A percentile compares a stretch with the other conserved stretches of the same genome.
Evolutionary conservation across 2,113 vertebrate species (phyloP).

Genomic region (Sphaerodactylus townsendi): DNA sequence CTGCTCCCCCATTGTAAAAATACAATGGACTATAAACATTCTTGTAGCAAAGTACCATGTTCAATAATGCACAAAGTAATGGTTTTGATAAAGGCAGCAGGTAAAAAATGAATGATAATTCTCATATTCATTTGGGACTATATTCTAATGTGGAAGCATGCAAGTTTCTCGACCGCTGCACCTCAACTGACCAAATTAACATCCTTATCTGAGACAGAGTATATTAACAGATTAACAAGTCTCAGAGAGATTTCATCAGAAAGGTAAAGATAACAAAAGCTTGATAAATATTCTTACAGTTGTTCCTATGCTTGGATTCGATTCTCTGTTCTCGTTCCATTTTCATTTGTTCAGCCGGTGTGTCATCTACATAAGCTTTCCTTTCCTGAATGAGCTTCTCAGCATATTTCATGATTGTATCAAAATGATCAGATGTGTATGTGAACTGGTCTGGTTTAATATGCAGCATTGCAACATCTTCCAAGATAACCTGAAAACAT

Average conservation of each 20-base stretch:
- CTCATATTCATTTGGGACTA: too few relatives aligned
- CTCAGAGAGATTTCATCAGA: not conserved
- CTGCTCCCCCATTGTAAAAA: too few relatives aligned
- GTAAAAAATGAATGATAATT: too few relatives aligned
- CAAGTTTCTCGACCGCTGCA: too few relatives aligned
- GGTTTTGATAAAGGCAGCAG: too few relatives aligned
- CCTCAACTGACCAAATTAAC: too few relatives aligned
- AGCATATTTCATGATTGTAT: slow-evolving; percentile 84
- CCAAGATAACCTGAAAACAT: slow-evolving; percentile 89
- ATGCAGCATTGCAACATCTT: slow-evolving; percentile 95
- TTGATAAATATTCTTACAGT: slow-evolving; percentile 79
- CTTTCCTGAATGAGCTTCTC: slow-evolving; percentile 91
- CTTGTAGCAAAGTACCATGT: too few relatives aligned
- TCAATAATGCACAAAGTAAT: too few relatives aligned
- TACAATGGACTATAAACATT: too few relatives aligned
- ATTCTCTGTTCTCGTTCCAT: slow-evolving; percentile 90
- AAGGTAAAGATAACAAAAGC: not conserved
- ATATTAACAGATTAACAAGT: not conserved
- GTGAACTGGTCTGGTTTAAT: slow-evolving; percentile 97
- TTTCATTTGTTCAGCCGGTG: slow-evolving; percentile 95
- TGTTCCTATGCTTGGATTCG: slow-evolving; percentile 87
- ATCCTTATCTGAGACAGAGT: too few relatives aligned
- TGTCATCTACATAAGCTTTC: slow-evolving; percentile 94
- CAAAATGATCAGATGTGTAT: slow-evolving; percentile 96
- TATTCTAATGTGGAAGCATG: too few relatives aligned